A percentile compares a stretch with the other conserved stretches of the same genome.
These are phyloP conservation scores for Anticlea derivata DNA, from an alignment of 2,888 invertebrate genomes.

Conservation along the genomic window DNA sequence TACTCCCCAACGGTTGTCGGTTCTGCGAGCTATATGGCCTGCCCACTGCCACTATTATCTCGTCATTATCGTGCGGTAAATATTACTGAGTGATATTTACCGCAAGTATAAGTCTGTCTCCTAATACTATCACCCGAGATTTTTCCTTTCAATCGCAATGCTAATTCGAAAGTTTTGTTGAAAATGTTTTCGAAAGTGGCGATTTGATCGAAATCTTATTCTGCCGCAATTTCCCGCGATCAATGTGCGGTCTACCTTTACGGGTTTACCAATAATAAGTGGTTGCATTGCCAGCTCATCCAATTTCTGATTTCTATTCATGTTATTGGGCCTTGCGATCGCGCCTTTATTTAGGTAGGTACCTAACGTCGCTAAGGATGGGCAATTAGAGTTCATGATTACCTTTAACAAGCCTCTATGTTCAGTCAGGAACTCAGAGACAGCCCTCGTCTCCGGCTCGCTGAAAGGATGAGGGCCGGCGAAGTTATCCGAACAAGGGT, in stretches of 20 bases:
- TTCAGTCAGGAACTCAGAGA: slow-evolving; percentile 85
- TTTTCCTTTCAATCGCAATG: too few relatives aligned
- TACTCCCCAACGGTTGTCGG: too few relatives aligned
- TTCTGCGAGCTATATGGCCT: too few relatives aligned
- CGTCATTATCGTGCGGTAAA: too few relatives aligned
- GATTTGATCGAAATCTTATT: slow-evolving; percentile 46
- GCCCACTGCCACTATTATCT: too few relatives aligned
- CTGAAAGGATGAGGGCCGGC: slow-evolving; percentile 89
- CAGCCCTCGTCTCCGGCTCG: slow-evolving; percentile 89
- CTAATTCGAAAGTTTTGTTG: slow-evolving; percentile 60
- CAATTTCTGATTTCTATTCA: slow-evolving; percentile 32
- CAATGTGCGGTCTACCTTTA: slow-evolving; percentile 69
- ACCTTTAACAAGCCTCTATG: slow-evolving; percentile 85
- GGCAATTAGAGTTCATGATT: too few relatives aligned
- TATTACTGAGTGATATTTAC: too few relatives aligned
- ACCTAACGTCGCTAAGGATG: not conserved
- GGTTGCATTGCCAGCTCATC: slow-evolving; percentile 44
- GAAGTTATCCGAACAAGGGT: slow-evolving; percentile 90
- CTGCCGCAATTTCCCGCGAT: slow-evolving; percentile 62
- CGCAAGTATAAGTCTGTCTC: too few relatives aligned
- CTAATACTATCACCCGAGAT: too few relatives aligned
- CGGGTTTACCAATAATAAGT: slow-evolving; percentile 59
- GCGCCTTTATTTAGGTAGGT: slow-evolving; percentile 30
- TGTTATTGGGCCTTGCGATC: not conserved
- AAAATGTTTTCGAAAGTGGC: slow-evolving; percentile 61